Percentiles rank a stretch among this genome's conserved stretches.
Conservation (phyloP, 2,113 vertebrate species). For the Telmatochromis brichardi region DNA sequence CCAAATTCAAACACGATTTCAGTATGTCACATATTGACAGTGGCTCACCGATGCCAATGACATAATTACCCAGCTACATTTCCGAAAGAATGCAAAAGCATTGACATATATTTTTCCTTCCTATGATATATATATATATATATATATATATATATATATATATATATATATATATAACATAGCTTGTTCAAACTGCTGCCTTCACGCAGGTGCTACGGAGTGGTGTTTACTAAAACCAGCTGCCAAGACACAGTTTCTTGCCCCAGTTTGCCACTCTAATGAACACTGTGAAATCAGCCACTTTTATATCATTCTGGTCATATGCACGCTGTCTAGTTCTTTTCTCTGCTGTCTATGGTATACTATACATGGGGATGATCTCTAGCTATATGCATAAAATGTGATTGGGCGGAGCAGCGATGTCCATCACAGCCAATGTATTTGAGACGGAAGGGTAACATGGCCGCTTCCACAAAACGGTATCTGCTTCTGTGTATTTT, state of each 20-base stretch:
- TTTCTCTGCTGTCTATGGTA: background rate
- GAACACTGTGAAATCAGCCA: background rate
- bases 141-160: too few species aligned
- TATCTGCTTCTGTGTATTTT: background rate
- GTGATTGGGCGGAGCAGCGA: background rate
- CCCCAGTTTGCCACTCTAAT: background rate
- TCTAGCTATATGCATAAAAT: background rate
- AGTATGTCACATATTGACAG: too few species aligned
- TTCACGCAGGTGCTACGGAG: background rate
- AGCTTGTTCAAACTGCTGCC: background rate
- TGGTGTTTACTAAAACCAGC: background rate
- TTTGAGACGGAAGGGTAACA: background rate
- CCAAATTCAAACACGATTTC: too few species aligned
- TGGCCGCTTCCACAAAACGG: background rate
- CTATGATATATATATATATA: too few species aligned
- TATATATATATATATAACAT: background rate
- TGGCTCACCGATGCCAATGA: too few species aligned
- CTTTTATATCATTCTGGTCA: background rate
- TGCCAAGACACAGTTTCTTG: background rate
- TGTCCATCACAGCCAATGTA: background rate
- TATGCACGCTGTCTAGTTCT: background rate
- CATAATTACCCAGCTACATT: too few species aligned
- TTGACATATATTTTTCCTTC: too few species aligned
- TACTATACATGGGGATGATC: background rate
- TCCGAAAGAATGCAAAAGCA: too few species aligned